Base-by-base conservation (phyloP, 53 echinoderm and acorn worm species). In the Stichopus horrens region DNA sequence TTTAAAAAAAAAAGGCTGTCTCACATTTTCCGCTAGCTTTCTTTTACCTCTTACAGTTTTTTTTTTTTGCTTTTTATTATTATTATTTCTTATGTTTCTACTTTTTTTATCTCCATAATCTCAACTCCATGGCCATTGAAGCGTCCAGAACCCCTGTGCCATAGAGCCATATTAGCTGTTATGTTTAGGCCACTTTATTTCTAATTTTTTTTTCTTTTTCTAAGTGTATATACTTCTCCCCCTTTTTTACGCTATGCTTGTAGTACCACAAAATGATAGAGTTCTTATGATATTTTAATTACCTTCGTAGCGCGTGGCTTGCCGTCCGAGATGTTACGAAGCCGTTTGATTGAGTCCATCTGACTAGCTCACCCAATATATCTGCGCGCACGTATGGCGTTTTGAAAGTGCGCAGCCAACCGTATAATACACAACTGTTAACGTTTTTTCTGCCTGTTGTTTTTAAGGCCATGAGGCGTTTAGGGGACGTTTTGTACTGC, bases 351-450 rank as follows among this genome's bases (percentile, higher is more conserved):
- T 59, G 52, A 76, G 52, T 76, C 77, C 6, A 54, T 16, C 52
- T 52, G 52, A 67, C 85, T 14, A 11, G 23, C 63, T 65, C 65
- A 85, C 37, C 16, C 51, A 85, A 63, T 67, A 67, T 85, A 22
- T 66, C 37, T 87, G 55, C 87, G 75, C 87, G 87, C 74, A 87
- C 75, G 87, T 74, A 74, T 87, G 75, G 74, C 87, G 87, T 87
- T 74, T 74, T 87, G 87, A 74, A 75, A 75, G 75, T 74, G 87
- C 19, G 54, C 87, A 54, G 59, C 73, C 92, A 89, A 5, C 89
- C 92, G 92, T 92, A 84, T 86, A 92, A 86, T 89, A 67, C 89
- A 89, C 92, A 92, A 92, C 92, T 92, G 92, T 92, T 92, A 89
- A 88, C 37, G 86, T 77, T 85, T 92, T 89, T 86, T 85, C 56